These are phyloP conservation scores for Microcebus tavaratra DNA, from an alignment of 2,113 vertebrate genomes.

Conservation along the genomic window DNA sequence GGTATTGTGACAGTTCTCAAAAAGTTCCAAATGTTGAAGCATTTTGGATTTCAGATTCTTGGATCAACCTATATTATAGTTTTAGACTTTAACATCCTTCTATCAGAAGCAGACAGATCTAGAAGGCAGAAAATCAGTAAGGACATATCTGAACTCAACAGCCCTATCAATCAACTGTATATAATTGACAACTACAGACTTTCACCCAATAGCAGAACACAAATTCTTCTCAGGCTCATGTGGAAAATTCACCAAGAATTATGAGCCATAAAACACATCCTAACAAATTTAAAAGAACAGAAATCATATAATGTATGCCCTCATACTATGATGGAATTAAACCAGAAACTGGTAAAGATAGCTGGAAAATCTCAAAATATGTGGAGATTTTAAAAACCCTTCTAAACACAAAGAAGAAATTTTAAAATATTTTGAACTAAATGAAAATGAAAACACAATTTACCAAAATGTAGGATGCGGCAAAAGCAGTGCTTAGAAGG, in stretches of 20 bases:
- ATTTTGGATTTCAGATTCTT: neutral
- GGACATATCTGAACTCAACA: neutral
- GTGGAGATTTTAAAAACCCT: neutral
- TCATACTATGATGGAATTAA: neutral
- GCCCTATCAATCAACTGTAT: neutral
- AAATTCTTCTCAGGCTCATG: neutral
- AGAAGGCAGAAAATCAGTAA: neutral
- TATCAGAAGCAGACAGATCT: neutral
- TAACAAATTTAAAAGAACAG: neutral
- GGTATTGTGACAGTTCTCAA: neutral
- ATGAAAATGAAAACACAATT: neutral
- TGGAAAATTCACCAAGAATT: neutral
- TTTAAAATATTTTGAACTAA: neutral
- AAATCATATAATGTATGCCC: neutral
- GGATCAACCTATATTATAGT: neutral
- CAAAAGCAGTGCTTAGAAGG: neutral
- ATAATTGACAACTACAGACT: neutral
- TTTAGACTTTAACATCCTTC: neutral
- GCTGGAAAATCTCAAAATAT: neutral
- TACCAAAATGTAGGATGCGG: neutral
- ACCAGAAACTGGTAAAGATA: neutral
- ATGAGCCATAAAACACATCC: neutral
- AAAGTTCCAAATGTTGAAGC: neutral
- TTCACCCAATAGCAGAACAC: neutral
- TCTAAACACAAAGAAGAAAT: neutral